Evolutionary conservation across 1,140 invertebrate species (phyloP), one percentile per base, ranked within the genome.

Genomic region (Nymphalis io): DNA sequence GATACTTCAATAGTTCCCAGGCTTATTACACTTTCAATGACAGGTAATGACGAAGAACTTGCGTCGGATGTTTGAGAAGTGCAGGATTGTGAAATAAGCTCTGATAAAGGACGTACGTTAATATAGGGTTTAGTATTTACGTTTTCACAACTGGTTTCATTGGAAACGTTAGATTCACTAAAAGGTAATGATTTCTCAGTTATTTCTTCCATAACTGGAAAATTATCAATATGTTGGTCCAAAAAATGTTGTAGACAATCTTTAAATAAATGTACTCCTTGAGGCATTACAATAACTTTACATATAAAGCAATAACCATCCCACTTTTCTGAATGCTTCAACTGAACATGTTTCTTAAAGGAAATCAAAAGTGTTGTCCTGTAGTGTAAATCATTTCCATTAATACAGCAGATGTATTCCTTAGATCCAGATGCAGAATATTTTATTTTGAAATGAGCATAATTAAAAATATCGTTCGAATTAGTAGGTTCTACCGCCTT

Each of bases 341-440:
- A 64, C 67, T 90, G 87, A 1, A 90, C 82, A 68, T 90, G 89
- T 66, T 86, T 89, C 60, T 90, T 91, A 59, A 91, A 77, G 0
- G 88, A 90, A 67, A 91, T 91, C 10, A 90, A 51, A 12, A 90
- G 75, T 6, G 76, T 67, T 6, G 86, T 89, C 68, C 82, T 82
- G 59, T 87, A 91, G 73, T 90, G 87, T 42, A 78, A 71, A 15
- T 83, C 77, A 39, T 60, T 71, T 0, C 81, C 81, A 62, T 91
- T 90, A 40, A 91, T 85, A 62, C 89, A 89, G 72, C 89, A 91
- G 21, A 89, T 71, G 44, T 90, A 91, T 75, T 88, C 84, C 69
- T 89, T 89, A 4, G 72, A 73, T 5, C 87, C 87, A 42, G 79
- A 60, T 8, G 73, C 71, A 53, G 72, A 79, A 27, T 74, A 79